Evolutionary conservation across 2,888 invertebrate genomes (phyloP).

Genomic region (Thera britannica): DNA sequence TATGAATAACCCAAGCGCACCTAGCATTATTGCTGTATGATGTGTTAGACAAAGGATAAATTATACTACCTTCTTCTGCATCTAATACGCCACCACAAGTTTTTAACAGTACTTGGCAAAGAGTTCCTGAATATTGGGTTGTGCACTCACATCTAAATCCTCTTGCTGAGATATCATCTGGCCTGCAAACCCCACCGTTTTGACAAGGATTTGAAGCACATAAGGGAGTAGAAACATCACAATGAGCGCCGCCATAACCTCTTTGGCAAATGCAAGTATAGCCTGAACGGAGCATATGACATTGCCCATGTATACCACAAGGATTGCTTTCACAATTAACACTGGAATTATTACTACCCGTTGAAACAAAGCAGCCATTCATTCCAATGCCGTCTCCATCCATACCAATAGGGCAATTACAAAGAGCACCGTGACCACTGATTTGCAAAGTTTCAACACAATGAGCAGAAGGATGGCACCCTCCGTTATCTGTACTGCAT

Average conservation of each 20-base stretch:
- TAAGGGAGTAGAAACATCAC: constrained; percentile 83
- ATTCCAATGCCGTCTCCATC: constrained; percentile 91
- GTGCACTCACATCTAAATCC: constrained; percentile 88
- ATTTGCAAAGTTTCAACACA: constrained; percentile 88
- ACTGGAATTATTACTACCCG: constrained; percentile 52
- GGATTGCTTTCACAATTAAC: constrained; percentile 79
- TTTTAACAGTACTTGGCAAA: constrained; percentile 85
- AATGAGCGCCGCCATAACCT: constrained; percentile 87
- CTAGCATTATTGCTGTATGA: constrained; percentile 86
- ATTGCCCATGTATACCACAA: constrained; percentile 86
- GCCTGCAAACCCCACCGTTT: constrained; percentile 91
- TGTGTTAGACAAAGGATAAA: constrained; percentile 84
- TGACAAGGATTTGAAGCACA: constrained; percentile 91
- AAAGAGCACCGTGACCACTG: constrained; percentile 86
- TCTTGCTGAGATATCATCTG: constrained; percentile 51
- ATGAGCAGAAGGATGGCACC: constrained; percentile 92
- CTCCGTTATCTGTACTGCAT: constrained; percentile 91
- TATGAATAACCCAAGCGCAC: constrained; percentile 93
- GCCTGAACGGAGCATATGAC: constrained; percentile 72
- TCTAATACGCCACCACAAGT: constrained; percentile 74
- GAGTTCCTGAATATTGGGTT: constrained; percentile 86
- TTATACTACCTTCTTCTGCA: constrained; percentile 85
- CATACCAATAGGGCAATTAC: constrained; percentile 92
- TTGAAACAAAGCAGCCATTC: constrained; percentile 87
- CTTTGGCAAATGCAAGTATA: constrained; percentile 85